Base-by-base conservation (phyloP, 2,797 vertebrate species). In the Arctocebus calabarensis region DNA sequence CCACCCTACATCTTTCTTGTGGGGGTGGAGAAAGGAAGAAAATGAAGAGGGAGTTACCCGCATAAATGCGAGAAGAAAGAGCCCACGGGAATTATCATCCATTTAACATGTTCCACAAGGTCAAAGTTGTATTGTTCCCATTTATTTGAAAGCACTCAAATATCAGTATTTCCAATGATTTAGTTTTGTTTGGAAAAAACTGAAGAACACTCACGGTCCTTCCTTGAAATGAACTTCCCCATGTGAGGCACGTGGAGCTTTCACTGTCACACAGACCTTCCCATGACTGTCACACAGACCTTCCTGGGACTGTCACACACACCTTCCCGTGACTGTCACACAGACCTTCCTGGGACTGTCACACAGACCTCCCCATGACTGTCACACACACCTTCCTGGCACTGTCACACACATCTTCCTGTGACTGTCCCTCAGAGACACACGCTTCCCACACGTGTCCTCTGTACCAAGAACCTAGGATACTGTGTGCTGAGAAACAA, bases 41-140 rank as follows among this genome's bases (percentile, higher is more conserved):
- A 79, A 45, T 59, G 85, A 88, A 84, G 20, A 74, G 52, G 57
- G n/a, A n/a, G n/a, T n/a, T n/a, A n/a, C n/a, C n/a, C n/a, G 7
- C 2, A 77, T 71, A 78, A 45, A 43, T 27, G 1, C 52, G 61
- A 32, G 27, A 70, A 64, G 27, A 74, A 84, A 90, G 23, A 74
- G 40, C n/a, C n/a, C 52, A 83, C 91, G 78, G 8, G n/a, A 77
- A 84, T 95, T 78, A 81, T 6, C 16, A 74, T 71, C 17, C 22
- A 74, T 3, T 45, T 81, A 88, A 92, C 81, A 52, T 13, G 34
- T 4, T 79, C 71, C 73, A 66, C 1, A 90, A 84, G 64, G 11
- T 52, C 19, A 82, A 79, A 81, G 19, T 19, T 62, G 37, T 22
- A 62, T 73, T 88, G 66, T 66, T 11, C 16, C 12, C 52, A 45